Evolutionary conservation across 2,888 invertebrate genomes (phyloP).

Genomic region (Sphaerophoria taeniata): DNA sequence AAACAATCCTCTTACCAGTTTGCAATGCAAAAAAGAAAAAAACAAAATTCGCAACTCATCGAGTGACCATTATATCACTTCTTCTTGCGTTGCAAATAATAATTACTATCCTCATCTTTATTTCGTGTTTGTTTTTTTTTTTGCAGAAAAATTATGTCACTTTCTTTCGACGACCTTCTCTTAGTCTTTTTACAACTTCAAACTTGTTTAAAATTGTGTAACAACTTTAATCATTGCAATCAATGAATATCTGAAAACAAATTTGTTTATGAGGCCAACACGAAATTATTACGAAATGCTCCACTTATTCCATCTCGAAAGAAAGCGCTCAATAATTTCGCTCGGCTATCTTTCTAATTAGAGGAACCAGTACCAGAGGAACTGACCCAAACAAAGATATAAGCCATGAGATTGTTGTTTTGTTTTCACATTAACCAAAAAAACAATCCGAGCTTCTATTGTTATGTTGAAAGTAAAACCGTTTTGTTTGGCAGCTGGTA

Average conservation of each 20-base stretch:
- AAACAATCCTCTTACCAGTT: not conserved
- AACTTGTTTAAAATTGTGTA: conserved; percentile 42
- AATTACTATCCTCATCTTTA: conserved; percentile 11
- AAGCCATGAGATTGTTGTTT: not conserved
- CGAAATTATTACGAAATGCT: conserved; percentile 57
- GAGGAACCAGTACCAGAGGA: not conserved
- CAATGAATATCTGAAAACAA: conserved; percentile 30
- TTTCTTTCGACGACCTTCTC: conserved; percentile 18
- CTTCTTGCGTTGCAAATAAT: conserved; percentile 8
- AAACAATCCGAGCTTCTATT: conserved; percentile 7
- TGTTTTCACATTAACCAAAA: conserved; percentile 10
- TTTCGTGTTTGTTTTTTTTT: conserved; percentile 9
- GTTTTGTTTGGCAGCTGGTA: not conserved
- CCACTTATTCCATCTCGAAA: conserved; percentile 49
- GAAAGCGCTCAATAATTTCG: conserved; percentile 43
- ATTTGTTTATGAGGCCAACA: conserved; percentile 27
- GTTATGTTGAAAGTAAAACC: conserved; percentile 55
- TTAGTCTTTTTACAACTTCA: not conserved
- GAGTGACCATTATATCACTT: conserved; percentile 4
- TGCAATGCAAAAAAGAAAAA: not conserved
- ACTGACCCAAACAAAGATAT: not conserved
- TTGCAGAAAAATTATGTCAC: conserved; percentile 28
- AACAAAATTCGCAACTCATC: not conserved
- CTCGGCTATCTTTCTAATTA: not conserved
- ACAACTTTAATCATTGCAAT: conserved; percentile 36